phyloP scores from a whole-genome alignment of 1,140 invertebrate species.

The Achatina immaculata region DNA sequence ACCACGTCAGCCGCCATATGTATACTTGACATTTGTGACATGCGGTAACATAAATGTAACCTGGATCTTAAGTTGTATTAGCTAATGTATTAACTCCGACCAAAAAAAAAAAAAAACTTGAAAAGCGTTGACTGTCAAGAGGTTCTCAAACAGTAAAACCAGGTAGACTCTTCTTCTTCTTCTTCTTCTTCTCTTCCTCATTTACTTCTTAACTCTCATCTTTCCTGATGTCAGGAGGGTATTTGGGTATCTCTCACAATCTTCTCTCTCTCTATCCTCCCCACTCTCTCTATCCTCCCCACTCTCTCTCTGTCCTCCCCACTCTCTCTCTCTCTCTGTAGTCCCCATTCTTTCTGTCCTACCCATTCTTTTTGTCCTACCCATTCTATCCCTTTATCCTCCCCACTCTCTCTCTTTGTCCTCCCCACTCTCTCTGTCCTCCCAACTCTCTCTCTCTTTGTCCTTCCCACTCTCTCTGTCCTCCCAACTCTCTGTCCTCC shows the following conservation, averaged over 20 bases:
- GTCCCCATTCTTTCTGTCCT: background rate
- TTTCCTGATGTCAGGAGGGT: background rate
- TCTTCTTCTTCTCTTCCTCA: background rate
- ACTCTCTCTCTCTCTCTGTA: background rate
- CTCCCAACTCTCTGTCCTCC: background rate
- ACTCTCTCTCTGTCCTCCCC: too few relatives aligned
- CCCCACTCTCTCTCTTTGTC: background rate
- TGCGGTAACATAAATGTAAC: too few relatives aligned
- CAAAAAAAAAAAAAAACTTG: too few relatives aligned
- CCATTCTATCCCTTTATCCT: background rate
- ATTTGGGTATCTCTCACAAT: background rate
- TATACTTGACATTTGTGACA: too few relatives aligned
- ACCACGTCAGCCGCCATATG: too few relatives aligned
- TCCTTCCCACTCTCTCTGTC: slow-evolving; percentile 7
- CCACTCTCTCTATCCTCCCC: too few relatives aligned
- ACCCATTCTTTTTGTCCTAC: background rate
- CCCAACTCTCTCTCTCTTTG: background rate
- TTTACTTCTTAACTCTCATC: background rate
- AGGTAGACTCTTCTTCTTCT: background rate
- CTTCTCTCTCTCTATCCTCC: too few relatives aligned
- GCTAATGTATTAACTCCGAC: too few relatives aligned
- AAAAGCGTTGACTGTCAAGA: too few relatives aligned
- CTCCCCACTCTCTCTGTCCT: background rate
- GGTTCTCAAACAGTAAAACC: too few relatives aligned
- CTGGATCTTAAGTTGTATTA: too few relatives aligned